Percentiles rank a stretch among this genome's conserved stretches.
These are phyloP conservation scores for Muntiacus muntjak DNA, from an alignment of 2,113 vertebrate genomes.

Conservation along the genomic window DNA sequence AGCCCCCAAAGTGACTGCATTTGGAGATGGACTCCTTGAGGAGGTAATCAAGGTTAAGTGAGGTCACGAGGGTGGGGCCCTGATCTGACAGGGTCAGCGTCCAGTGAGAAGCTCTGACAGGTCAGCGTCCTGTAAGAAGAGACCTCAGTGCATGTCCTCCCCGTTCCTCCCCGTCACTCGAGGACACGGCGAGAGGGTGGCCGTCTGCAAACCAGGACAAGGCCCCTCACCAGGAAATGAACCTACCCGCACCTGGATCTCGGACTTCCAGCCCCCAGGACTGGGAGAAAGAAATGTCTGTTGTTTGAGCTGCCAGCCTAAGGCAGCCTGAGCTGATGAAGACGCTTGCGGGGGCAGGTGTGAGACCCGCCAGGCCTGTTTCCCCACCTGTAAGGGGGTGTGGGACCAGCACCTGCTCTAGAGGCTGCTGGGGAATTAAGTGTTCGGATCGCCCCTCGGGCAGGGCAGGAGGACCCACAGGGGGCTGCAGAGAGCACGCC, in stretches of 20 bases:
- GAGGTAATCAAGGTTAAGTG: not conserved
- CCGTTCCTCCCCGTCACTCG: accelerated
- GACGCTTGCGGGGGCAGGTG: not conserved
- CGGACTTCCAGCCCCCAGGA: not conserved
- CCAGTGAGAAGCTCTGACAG: not conserved
- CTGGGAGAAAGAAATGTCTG: not conserved
- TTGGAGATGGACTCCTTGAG: not conserved
- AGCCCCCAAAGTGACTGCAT: not conserved
- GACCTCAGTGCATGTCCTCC: not conserved
- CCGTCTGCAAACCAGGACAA: accelerated
- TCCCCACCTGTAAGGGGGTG: not conserved
- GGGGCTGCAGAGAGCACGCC: accelerated
- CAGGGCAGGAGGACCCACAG: not conserved
- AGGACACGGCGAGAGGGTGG: not conserved
- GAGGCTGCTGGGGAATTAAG: accelerated
- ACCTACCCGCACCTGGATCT: accelerated
- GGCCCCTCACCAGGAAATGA: accelerated
- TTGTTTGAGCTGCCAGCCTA: accelerated
- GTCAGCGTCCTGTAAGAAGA: not conserved
- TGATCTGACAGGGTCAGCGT: not conserved
- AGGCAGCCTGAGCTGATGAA: not conserved
- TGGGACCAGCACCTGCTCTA: not conserved
- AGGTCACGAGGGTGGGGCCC: not conserved
- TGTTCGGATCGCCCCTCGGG: accelerated
- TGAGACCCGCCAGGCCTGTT: not conserved